Base-by-base conservation (phyloP, 2,797 vertebrate genomes). In the Artibeus lituratus region DNA sequence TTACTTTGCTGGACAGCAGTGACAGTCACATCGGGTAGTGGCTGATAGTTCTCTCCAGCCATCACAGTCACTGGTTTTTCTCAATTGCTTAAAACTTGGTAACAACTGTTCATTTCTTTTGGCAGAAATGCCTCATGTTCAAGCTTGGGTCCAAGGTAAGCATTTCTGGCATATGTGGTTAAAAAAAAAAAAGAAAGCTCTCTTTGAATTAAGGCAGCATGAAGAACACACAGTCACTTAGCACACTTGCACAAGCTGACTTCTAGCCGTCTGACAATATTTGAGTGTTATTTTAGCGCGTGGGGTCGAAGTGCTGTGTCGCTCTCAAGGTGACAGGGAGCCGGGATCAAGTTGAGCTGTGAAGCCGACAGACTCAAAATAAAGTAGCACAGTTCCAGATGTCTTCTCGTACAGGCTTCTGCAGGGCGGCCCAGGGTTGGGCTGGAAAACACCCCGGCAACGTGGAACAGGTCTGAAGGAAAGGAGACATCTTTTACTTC, bases 91-190 rank as follows among this genome's bases (percentile, higher is more conserved):
- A 90, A 96, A 97, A 93, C 77, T 96, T 90, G 88, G 83, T 97
- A 91, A 86, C 94, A 96, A 95, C 67, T 94, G 81, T 90, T 97
- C 95, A 69, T 94, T 97, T 94, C n/a, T 90, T 96, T 95, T 92
- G 95, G 91, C 95, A 97, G 96, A 96, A 97, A 81, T 89, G 82
- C 81, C 89, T 97, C 84, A 65, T 81, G 87, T 94, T 96, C 86
- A 95, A 96, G 94, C 92, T 97, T 94, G 84, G 96, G 94, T 95
- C 87, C 96, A 97, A 96, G 95, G 96, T 97, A 96, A 96, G 95
- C 87, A 96, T 95, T 97, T 97, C 92, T 96, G 96, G 95, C 91
- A 96, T 95, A 97, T 96, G 90, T 90, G 91, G 93, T 92, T 94
- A 32, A 83, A 95, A 97, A 93, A 92, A 87, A 95, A 91, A 93